Conservation (phyloP, 2,113 vertebrate species). For the Percopsis transmontana region DNA sequence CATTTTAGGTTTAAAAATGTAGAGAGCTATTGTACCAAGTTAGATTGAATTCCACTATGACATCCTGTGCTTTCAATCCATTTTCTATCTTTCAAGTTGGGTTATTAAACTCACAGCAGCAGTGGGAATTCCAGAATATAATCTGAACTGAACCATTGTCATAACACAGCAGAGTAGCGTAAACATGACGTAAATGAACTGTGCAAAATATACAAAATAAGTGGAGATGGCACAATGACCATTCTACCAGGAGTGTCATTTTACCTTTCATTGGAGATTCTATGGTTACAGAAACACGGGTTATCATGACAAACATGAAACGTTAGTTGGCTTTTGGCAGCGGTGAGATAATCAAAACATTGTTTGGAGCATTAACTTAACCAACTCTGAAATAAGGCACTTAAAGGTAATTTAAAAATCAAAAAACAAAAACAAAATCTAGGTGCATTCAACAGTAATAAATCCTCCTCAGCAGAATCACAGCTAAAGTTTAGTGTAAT, state of each 20-base stretch:
- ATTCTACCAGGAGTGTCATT: slow-evolving; percentile 25
- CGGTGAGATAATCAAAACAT: slow-evolving; percentile 13
- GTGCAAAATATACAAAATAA: slow-evolving; percentile 78
- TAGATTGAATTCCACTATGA: slow-evolving; percentile 7
- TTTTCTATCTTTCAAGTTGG: not conserved
- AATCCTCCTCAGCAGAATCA: slow-evolving; percentile 40
- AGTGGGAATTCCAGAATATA: not conserved
- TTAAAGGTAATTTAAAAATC: slow-evolving; percentile 40
- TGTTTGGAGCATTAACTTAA: slow-evolving; percentile 21
- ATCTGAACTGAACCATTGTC: slow-evolving; percentile 30
- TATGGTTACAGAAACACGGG: slow-evolving; percentile 21
- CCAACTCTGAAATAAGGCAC: slow-evolving; percentile 66
- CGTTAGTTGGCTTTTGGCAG: slow-evolving; percentile 31
- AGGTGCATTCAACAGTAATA: slow-evolving; percentile 32
- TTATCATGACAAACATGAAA: slow-evolving; percentile 16
- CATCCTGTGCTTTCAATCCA: not conserved
- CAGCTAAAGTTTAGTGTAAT: slow-evolving; percentile 62
- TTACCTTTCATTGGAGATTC: slow-evolving; percentile 31
- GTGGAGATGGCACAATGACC: slow-evolving; percentile 21
- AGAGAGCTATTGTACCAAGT: slow-evolving; percentile 15
- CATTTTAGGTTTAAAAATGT: slow-evolving; percentile 9
- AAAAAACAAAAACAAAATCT: slow-evolving; percentile 29
- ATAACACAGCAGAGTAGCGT: slow-evolving; percentile 44
- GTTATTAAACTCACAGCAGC: not conserved
- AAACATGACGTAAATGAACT: slow-evolving; percentile 69